Evolutionary conservation across 2,797 vertebrate species (phyloP), one percentile per base, ranked within the genome.

Genomic region (Poeciliopsis paucimaculata): DNA sequence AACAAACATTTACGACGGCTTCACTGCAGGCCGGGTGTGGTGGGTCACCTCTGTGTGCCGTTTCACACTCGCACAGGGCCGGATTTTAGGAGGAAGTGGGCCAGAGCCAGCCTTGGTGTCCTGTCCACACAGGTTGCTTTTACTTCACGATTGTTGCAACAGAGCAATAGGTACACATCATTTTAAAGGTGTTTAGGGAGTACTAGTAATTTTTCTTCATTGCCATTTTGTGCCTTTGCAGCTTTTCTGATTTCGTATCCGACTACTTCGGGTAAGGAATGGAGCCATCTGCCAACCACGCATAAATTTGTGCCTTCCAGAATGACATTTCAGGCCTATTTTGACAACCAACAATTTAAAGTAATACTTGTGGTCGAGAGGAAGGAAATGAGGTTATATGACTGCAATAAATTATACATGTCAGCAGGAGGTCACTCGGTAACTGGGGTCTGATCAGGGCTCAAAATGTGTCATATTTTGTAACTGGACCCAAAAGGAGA

Each of bases 1-100:
- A 92, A 91, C 90, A 91, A 95, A 95, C 85, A 78, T 87, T 77
- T 83, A 81, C 76, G 87, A 85, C 76, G 75, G 89, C 86, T 92
- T 84, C 73, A 92, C 88, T 92, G 91, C 89, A 85, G 83, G 77
- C 89, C 68, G 70, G 81, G 89, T 76, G 87, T 82, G 86, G 87
- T 81, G 85, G 84, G 83, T 88, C 83, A 89, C 79, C 85, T 79
- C 77, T 81, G 77, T 90, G 90, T 77, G 82, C 74, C 77, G 77
- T 86, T 86, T 83, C 84, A 85, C 82, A 86, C 80, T 84, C 82
- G 80, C 83, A 84, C 34, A 45, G 68, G 68, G 68, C 68, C 68
- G 68, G 68, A 72, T 72, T 16, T 72, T 13, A 72, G 43, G 28
- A 46, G 41, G 43, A 72, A 7, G 13, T 28, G 43, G 34, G 62